A percentile compares a stretch with the other conserved stretches of the same genome.
Conservation (phyloP, 1,140 invertebrate species). For the Musca domestica region DNA sequence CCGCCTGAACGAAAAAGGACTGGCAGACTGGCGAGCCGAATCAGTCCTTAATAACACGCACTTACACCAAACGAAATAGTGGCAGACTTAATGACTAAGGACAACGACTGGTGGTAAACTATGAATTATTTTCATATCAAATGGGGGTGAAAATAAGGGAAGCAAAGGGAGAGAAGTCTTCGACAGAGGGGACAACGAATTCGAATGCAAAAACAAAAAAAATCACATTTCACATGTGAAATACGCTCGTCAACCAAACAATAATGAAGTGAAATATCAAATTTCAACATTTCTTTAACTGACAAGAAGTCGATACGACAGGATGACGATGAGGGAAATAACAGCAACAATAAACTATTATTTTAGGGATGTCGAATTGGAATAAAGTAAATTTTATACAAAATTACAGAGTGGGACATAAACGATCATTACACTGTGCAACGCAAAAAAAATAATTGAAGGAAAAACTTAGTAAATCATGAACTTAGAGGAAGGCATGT, state of each 20-base stretch:
- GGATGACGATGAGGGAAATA: not conserved
- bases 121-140: not conserved
- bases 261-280: conserved; percentile 21
- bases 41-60: conserved; percentile 4
- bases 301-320: too few species aligned
- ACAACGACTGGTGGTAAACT: not conserved
- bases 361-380: not conserved
- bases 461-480: too few species aligned
- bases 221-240: conserved; percentile 12
- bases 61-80: conserved; percentile 1
- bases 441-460: too few species aligned
- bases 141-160: conserved; percentile 9
- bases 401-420: too few species aligned
- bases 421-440: too few species aligned
- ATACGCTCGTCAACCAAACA: conserved; percentile 6
- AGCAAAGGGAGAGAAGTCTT: not conserved
- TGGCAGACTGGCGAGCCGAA: not conserved
- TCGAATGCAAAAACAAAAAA: not conserved
- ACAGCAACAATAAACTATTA: not conserved
- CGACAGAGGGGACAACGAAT: too few species aligned
- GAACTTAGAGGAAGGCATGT: too few species aligned
- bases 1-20: too few species aligned
- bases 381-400: not conserved
- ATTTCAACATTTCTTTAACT: not conserved
- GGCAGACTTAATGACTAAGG: not conserved